Evolutionary conservation across 1,140 invertebrate species (phyloP), one percentile per base, ranked within the genome.

Genomic region (Phthorimaea operculella): DNA sequence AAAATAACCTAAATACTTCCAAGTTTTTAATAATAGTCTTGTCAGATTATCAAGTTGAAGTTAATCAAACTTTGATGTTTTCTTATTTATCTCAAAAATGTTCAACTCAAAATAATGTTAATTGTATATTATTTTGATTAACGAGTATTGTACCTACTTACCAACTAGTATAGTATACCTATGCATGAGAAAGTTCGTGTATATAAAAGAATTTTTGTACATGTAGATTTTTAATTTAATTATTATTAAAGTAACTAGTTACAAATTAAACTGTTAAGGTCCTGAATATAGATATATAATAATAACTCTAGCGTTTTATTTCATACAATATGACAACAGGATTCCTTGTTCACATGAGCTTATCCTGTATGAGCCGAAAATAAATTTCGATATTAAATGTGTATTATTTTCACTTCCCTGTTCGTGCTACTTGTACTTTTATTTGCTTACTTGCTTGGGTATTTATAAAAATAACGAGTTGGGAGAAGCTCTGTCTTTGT

Each of bases 141-240:
- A 63, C 16, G 44, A 47, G n/a, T 47, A 47, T 47, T 8, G 44
- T 47, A 47, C 48, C 57, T 71, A 67, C 60, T 62, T 70, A 70
- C 64, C 64, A 67, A 67, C 60, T 70, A 70, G 61, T 49, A 65
- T 63, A 68, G 66, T 55, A 57, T 72, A 65, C 16, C 45, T 11
- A 50, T 74, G 66, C 75, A 71, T 74, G 66, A n/a, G 59, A 64
- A 63, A 65, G 21, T 72, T 75, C 61, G 63, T 79, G 71, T 74
- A 77, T 79, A 75, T 72, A 70, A 72, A 52, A 57, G 44, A 36
- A 74, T 64, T 71, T 76, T 76, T 76, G 72, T 76, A 76, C 72
- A 74, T 76, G 64, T 77, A 76, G 70, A 72, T 62, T 66, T 70
- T 68, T 75, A 77, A 77, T 76, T 79, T 79, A 77, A 77, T 73